Evolutionary conservation across 2,113 vertebrate genomes (phyloP).

Genomic region (Aptenodytes patagonicus): DNA sequence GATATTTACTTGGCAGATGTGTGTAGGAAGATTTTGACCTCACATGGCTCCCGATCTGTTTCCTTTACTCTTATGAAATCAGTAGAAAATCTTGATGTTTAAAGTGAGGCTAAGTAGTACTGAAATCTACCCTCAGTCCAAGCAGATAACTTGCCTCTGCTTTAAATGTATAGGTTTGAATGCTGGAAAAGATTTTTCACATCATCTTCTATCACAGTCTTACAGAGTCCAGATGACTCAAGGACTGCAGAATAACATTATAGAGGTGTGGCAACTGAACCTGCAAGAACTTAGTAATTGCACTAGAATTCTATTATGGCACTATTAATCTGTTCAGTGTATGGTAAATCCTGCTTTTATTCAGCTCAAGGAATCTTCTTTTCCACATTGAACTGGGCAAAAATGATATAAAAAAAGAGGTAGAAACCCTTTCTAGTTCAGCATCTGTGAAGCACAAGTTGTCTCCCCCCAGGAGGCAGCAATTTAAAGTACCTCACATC

Average conservation of each 20-base stretch:
- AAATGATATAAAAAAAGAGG: not conserved
- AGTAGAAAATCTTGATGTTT: not conserved
- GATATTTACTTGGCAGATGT: not conserved
- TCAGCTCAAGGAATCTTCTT: not conserved
- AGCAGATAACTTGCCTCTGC: not conserved
- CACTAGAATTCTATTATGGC: not conserved
- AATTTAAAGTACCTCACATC: not conserved
- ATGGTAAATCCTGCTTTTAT: not conserved
- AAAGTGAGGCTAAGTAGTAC: not conserved
- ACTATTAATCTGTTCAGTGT: not conserved
- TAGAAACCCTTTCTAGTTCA: not conserved
- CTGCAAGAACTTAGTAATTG: not conserved
- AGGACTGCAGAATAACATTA: not conserved
- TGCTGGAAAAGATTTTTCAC: not conserved
- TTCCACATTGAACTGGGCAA: not conserved
- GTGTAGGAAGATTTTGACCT: not conserved
- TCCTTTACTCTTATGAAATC: not conserved
- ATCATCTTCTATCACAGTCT: not conserved
- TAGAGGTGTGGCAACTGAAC: not conserved
- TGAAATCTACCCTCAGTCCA: not conserved
- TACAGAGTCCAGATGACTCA: not conserved
- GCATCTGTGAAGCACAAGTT: not conserved
- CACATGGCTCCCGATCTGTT: not conserved
- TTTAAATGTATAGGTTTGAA: not conserved
- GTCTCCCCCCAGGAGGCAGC: not conserved